Percentiles rank a stretch among this genome's conserved stretches.
These are phyloP conservation scores for Scopus umbretta DNA, from an alignment of 2,113 vertebrate species.

Conservation along the genomic window DNA sequence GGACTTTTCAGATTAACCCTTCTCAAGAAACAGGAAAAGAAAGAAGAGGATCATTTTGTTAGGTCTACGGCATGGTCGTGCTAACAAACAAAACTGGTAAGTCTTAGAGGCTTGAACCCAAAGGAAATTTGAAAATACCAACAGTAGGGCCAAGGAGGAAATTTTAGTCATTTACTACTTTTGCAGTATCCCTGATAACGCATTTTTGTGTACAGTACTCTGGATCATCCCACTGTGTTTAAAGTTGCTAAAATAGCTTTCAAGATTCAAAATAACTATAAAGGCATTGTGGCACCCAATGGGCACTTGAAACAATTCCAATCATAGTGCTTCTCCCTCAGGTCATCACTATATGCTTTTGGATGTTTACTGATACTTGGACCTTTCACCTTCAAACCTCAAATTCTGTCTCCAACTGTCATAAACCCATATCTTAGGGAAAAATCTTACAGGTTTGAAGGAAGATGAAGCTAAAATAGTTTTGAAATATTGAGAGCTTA, in stretches of 20 bases:
- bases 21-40: not conserved
- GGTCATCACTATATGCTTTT: not conserved
- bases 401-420: not conserved
- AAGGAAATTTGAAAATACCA: not conserved
- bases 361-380: not conserved
- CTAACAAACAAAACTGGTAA: not conserved
- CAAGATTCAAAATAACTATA: not conserved
- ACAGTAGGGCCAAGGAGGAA: not conserved
- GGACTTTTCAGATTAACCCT: not conserved
- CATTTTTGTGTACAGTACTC: not conserved
- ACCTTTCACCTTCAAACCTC: not conserved
- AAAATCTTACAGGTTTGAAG: not conserved
- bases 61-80: not conserved
- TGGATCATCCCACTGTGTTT: not conserved
- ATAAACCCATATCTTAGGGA: not conserved
- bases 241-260: not conserved
- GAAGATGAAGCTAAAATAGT: not conserved
- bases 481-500: not conserved
- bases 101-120: not conserved
- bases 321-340: not conserved
- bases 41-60: not conserved
- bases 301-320: not conserved
- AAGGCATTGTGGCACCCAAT: not conserved
- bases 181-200: rapidly evolving
- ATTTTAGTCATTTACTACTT: not conserved